Conservation (phyloP, 2,888 invertebrate species). For the Eretmocerus hayati region DNA sequence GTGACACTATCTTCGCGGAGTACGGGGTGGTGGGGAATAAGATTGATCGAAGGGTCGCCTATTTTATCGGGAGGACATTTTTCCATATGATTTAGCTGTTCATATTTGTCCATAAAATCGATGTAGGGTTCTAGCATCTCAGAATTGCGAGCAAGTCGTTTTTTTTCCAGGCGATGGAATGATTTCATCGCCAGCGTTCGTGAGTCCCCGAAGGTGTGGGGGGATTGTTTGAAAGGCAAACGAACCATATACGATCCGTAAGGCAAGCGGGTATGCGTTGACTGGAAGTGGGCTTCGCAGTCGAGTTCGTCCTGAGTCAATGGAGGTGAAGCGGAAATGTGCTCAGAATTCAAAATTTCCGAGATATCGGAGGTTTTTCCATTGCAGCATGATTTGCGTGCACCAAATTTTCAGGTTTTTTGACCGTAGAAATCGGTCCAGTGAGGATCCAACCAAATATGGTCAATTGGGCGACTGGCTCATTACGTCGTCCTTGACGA, state of each 20-base stretch:
- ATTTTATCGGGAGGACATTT: background rate
- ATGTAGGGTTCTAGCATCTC: background rate
- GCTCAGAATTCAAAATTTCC: background rate
- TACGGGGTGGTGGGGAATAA: background rate
- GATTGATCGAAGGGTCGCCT: background rate
- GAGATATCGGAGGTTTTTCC: background rate
- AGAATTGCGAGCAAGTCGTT: background rate
- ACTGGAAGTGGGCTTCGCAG: background rate
- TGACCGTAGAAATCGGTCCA: background rate
- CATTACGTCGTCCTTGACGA: background rate
- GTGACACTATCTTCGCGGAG: background rate
- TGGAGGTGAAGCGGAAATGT: no score
- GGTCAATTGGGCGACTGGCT: no score
- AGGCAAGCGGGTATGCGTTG: background rate
- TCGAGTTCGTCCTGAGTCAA: background rate
- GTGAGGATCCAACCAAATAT: no score
- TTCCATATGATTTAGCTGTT: background rate
- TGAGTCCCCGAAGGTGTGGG: background rate
- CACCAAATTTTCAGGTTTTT: background rate
- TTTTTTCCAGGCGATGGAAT: background rate
- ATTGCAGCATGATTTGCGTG: background rate
- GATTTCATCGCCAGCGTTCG: background rate
- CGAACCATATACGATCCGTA: background rate
- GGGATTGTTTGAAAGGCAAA: background rate
- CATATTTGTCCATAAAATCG: background rate